Conservation (phyloP, 2,888 invertebrate genomes). For the Epistrophe grossulariae region DNA sequence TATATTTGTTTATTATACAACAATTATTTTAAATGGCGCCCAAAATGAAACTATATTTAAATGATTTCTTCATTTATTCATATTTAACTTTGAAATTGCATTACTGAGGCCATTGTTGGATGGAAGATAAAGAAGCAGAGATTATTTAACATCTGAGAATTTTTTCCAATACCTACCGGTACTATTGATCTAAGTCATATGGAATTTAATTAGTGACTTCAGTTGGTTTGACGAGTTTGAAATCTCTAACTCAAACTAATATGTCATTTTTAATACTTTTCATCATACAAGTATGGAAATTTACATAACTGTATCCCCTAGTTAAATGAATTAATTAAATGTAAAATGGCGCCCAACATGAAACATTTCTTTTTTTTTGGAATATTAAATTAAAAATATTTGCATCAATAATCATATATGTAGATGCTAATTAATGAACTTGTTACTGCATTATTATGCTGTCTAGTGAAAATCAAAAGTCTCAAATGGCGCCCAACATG, state of each 20-base stretch:
- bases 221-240: no score
- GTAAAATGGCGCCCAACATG: constrained; percentile 12
- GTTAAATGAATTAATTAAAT: neutral
- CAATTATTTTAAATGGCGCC: constrained; percentile 14
- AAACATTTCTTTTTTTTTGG: neutral
- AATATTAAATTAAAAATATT: no score
- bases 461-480: neutral
- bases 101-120: neutral
- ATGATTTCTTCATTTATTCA: neutral
- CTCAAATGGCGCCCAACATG: constrained; percentile 17
- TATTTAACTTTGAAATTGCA: neutral
- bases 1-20: neutral
- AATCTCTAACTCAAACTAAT: no score
- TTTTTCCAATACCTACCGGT: no score
- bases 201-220: no score
- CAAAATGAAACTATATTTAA: neutral
- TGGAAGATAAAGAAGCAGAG: no score
- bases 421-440: neutral
- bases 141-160: no score
- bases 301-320: no score
- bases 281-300: no score
- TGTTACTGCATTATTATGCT: neutral
- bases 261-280: no score
- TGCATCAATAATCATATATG: neutral
- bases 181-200: no score